Evolutionary conservation across 2,797 vertebrate genomes (phyloP).

Genomic region (Chiloscyllium punctatum): DNA sequence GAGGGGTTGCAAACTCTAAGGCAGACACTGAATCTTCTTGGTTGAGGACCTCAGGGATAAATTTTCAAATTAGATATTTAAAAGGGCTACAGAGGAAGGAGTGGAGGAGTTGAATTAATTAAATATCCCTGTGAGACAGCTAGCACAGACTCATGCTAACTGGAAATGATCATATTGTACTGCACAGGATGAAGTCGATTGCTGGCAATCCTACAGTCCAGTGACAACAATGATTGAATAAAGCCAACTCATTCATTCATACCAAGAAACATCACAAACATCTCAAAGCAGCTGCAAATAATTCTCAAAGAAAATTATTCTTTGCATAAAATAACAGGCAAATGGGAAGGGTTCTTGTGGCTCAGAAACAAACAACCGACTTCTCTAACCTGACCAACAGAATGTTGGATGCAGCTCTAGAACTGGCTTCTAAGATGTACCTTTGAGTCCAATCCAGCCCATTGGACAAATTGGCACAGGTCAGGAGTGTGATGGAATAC

Average conservation of each 20-base stretch:
- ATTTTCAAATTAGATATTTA: not conserved
- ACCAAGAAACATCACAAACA: not conserved
- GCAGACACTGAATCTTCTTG: not conserved
- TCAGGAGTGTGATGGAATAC: too few species aligned
- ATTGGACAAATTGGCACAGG: not conserved
- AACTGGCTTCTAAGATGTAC: not conserved
- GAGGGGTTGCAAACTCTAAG: not conserved
- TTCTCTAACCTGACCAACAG: not conserved
- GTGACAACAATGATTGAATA: not conserved
- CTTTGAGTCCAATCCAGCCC: not conserved
- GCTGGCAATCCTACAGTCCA: not conserved
- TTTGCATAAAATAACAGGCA: not conserved
- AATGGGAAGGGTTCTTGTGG: not conserved
- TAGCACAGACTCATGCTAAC: not conserved
- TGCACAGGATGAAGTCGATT: not conserved
- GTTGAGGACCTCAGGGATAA: not conserved
- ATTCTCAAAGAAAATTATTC: not conserved
- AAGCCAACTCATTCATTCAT: not conserved
- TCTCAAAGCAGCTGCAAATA: conserved; percentile 3
- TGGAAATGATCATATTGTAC: not conserved
- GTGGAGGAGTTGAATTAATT: not conserved
- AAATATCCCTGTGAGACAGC: not conserved
- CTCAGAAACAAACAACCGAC: not conserved
- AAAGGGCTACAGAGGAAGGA: not conserved
- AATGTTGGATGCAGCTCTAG: not conserved